These are phyloP conservation scores for Xestia sexstrigata DNA, from an alignment of 2,888 invertebrate species.

Conservation along the genomic window DNA sequence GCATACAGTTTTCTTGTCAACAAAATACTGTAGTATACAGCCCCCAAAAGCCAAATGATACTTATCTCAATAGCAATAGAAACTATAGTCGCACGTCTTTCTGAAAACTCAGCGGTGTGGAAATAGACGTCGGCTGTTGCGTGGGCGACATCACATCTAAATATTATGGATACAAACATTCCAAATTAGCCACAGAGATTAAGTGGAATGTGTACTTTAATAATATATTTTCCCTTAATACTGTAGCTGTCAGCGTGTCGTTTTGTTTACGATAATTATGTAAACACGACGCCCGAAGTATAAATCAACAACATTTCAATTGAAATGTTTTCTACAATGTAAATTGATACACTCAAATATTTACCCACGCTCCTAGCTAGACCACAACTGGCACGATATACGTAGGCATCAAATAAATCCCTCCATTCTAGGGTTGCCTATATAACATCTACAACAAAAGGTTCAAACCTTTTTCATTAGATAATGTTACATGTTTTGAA, in stretches of 20 bases:
- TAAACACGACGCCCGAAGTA: slow-evolving; percentile 59
- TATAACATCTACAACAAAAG: slow-evolving; percentile 38
- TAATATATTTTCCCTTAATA: slow-evolving; percentile 63
- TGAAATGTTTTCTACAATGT: slow-evolving; percentile 66
- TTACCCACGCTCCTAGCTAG: slow-evolving; percentile 68
- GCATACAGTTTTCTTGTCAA: slow-evolving; percentile 64
- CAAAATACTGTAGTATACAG: slow-evolving; percentile 57
- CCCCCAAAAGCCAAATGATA: slow-evolving; percentile 33
- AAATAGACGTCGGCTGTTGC: slow-evolving; percentile 80
- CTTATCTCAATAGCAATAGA: slow-evolving; percentile 63
- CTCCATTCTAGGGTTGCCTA: slow-evolving; percentile 52
- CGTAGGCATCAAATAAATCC: slow-evolving; percentile 60
- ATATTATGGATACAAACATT: slow-evolving; percentile 83
- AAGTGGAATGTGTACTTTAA: slow-evolving; percentile 61
- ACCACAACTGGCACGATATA: slow-evolving; percentile 64
- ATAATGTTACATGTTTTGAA: slow-evolving; percentile 79
- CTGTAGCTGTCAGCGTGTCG: slow-evolving; percentile 60
- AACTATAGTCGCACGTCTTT: slow-evolving; percentile 54
- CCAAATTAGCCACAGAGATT: slow-evolving; percentile 75
- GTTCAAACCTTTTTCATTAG: slow-evolving; percentile 65
- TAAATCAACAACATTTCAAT: slow-evolving; percentile 67
- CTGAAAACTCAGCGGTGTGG: slow-evolving; percentile 64
- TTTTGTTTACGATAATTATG: slow-evolving; percentile 63
- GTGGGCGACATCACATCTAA: slow-evolving; percentile 82
- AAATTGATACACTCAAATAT: slow-evolving; percentile 72